Base-by-base conservation (phyloP, 2,797 vertebrate species). In the Oceanodroma leucorhoa region DNA sequence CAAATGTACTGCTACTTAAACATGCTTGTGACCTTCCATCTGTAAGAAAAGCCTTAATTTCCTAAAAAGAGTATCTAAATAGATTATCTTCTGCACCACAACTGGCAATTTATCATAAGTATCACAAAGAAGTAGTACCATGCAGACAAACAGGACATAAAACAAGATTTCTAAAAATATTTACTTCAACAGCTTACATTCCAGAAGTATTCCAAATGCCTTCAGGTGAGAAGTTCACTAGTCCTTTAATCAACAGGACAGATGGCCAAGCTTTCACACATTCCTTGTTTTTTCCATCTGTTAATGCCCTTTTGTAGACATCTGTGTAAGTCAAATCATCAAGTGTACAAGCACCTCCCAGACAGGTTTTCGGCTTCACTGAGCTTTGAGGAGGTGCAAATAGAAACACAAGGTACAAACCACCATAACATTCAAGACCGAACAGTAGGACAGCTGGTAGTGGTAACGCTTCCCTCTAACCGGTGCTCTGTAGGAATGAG, bases 361-460 rank as follows among this genome's bases (percentile, higher is more conserved):
- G 4, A 15, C 8, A 70, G 24, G 23, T 55, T 41, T 81, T 76
- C 51, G 18, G 30, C 64, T 54, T 69, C 45, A 24, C 55, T 8
- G 17, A 55, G 30, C 58, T 87, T 5, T 27, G 16, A 78, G 27
- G 26, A n/a, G 14, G 36, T 41, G 3, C 53, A 66, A 69, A 43
- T 34, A 27, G 30, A 66, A 75, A 34, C 29, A 40, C 13, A 30
- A 54, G 27, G 36, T 57, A 65, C 34, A 55, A 32, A 43, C 53
- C 45, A 64, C 45, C 1, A 0, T 4, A 55, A 65, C 30, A 65
- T 21, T 76, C 22, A 43, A 36, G 66, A 64, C 9, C 2, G 0
- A 48, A 18, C 5, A 57, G 30, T 3, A 43, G 6, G 3, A 18
- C 12, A 78, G 20, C 19, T 30, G 60, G 32, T 13, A 18, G 36